Evolutionary conservation across 2,797 vertebrate genomes (phyloP).

Genomic region (Coendou prehensilis): DNA sequence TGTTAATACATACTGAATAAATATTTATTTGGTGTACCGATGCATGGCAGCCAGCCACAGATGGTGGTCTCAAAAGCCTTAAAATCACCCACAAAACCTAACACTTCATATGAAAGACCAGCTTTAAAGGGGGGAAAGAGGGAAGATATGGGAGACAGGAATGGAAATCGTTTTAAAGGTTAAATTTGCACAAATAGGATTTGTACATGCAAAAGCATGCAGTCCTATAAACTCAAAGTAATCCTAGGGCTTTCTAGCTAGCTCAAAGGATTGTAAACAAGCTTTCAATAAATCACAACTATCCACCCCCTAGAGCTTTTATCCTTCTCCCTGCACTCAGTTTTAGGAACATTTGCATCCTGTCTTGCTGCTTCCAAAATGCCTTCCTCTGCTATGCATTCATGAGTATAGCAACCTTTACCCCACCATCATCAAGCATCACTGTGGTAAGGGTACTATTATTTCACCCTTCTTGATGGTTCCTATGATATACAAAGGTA

Average conservation of each 20-base stretch:
- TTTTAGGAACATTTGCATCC: neutral
- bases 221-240: conserved; percentile 80
- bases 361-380: neutral
- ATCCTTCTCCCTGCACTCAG: neutral
- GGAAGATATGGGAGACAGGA: conserved; percentile 4
- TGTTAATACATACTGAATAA: neutral
- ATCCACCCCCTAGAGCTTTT: neutral
- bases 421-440: neutral
- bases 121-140: neutral
- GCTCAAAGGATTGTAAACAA: conserved; percentile 74
- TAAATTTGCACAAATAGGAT: conserved; percentile 85
- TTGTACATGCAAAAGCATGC: conserved; percentile 81
- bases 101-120: conserved; percentile 50
- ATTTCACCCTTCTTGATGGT: neutral
- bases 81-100: neutral
- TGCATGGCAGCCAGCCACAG: neutral
- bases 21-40: neutral
- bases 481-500: neutral
- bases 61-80: neutral
- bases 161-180: conserved; percentile 85
- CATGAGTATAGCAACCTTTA: neutral
- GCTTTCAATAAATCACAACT: conserved; percentile 70
- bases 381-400: neutral
- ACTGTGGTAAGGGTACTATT: neutral
- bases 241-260: conserved; percentile 65